These are phyloP conservation scores for Crambe crambe DNA, from an alignment of 37 sponge, comb jelly and placozoan species.

Conservation along the genomic window DNA sequence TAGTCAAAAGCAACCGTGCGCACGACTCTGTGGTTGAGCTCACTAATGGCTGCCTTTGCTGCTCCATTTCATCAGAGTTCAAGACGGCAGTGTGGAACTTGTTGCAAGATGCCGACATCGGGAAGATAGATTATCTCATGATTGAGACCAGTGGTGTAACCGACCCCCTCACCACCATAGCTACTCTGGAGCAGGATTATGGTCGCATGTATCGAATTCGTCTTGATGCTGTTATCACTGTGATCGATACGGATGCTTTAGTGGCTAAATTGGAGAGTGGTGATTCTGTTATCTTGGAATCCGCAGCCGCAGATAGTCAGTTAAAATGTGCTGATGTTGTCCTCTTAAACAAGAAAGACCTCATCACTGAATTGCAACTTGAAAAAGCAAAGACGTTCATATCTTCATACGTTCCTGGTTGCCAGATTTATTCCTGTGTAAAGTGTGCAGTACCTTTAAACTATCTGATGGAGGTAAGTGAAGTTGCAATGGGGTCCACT, in stretches of 20 bases:
- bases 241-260: conserved; percentile 71
- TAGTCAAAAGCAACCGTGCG: conserved; percentile 38
- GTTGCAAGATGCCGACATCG: conserved; percentile 76
- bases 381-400: conserved; percentile 41
- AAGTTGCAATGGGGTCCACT: conserved; percentile 18
- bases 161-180: conserved; percentile 73
- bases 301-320: conserved; percentile 67
- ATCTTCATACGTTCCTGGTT: conserved; percentile 47
- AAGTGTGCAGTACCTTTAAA: conserved; percentile 67
- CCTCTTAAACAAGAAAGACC: conserved; percentile 71
- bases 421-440: conserved; percentile 30
- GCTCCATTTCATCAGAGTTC: conserved; percentile 62
- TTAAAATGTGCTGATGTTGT: conserved; percentile 77
- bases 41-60: conserved; percentile 79
- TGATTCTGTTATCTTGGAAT: neutral
- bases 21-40: conserved; percentile 64
- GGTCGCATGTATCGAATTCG: conserved; percentile 76
- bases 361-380: conserved; percentile 50
- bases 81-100: conserved; percentile 59
- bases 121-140: conserved; percentile 76
- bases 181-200: conserved; percentile 76
- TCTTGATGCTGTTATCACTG: conserved; percentile 74
- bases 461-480: conserved; percentile 67
- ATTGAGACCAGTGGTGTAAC: conserved; percentile 86
- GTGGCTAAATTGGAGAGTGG: conserved; percentile 23